Base-by-base conservation (phyloP, 2,888 invertebrate species). In the Eupithecia subumbrata region DNA sequence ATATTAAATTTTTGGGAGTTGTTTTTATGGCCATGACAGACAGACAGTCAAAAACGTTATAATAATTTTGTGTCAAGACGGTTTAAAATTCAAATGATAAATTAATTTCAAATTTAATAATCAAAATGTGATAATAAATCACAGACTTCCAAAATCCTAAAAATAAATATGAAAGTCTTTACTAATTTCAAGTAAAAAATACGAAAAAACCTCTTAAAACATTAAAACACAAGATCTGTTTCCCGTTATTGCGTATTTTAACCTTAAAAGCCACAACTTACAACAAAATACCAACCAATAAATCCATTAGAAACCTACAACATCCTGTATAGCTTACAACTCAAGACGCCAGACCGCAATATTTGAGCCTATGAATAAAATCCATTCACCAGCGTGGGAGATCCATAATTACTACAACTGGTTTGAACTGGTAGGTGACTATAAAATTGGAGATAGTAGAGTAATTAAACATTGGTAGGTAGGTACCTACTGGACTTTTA, bases 341-440 rank as follows among this genome's bases (percentile, higher is more conserved):
- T 77, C 74, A 77, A 75, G 77, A 77, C 74, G 72, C 25, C 73
- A 69, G 30, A 77, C 77, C 77, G 70, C 77, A 77, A 60, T 77
- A 71, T 77, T 75, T 52, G 75, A 77, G 63, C 74, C 69, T 66
- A 78, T 83, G 82, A 82, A 83, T 82, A 81, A 76, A 81, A 74
- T 78, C 80, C 81, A 83, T 82, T 82, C 82, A 81, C 56, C 68
- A 72, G 70, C 83, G 83, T 83, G 83, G 82, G 83, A 83, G 78
- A 78, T 71, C 64, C 64, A 74, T 80, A 80, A 82, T 80, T 80
- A 80, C 77, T 67, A 66, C 68, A 40, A 77, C 77, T 70, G 77
- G 77, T 77, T 77, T 48, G 37, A 63, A 71, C 71, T 25, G 71
- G 71, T 71, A 52, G 18, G 18, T n/a, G 52, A 8, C 63, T 71